Evolutionary conservation across 2,113 vertebrate species (phyloP).

Genomic region (Terrapene triunguis): DNA sequence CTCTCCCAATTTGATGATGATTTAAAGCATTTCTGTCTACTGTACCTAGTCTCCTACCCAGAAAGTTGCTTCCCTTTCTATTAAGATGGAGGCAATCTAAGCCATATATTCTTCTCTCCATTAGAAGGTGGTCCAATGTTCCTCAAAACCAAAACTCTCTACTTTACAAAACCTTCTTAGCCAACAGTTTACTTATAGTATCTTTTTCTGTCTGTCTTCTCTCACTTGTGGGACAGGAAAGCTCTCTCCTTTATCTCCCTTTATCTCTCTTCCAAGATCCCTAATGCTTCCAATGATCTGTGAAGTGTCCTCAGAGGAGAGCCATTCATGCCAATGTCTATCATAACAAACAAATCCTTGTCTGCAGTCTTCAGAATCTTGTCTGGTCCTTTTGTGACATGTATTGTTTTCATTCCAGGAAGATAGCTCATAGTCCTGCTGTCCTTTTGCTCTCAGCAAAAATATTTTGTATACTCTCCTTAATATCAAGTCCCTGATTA

Average conservation of each 20-base stretch:
- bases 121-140: neutral
- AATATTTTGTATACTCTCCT: neutral
- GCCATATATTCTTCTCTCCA: neutral
- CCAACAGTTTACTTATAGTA: neutral
- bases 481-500: neutral
- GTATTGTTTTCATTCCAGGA: neutral
- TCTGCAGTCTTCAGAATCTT: neutral
- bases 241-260: neutral
- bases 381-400: neutral
- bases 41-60: neutral
- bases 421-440: neutral
- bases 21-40: neutral
- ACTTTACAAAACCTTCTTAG: neutral
- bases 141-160: neutral
- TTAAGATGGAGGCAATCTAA: neutral
- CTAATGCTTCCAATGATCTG: neutral
- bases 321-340: neutral
- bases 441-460: neutral
- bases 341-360: neutral
- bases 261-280: neutral
- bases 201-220: neutral
- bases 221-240: neutral
- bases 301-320: neutral
- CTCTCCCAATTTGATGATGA: neutral
- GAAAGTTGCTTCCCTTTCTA: neutral